phyloP scores from a whole-genome alignment of 2,113 vertebrate species.

The Podarcis raffonei region DNA sequence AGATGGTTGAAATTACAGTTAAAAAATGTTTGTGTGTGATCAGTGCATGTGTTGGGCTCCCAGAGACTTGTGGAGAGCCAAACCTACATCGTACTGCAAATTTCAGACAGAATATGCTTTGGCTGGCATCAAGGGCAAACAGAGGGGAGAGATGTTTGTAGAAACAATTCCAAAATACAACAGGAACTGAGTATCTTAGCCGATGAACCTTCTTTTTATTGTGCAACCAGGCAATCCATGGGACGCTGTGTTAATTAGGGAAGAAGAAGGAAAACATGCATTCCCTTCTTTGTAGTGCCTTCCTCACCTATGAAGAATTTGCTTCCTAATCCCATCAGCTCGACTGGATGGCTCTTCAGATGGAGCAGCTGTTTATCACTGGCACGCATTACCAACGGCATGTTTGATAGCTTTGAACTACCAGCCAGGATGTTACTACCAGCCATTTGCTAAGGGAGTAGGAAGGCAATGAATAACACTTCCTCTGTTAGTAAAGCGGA shows the following conservation, averaged over 20 bases:
- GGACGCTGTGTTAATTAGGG: background rate
- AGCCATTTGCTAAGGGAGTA: background rate
- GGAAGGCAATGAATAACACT: background rate
- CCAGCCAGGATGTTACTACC: background rate
- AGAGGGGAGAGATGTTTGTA: slow-evolving; percentile 6
- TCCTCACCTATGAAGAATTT: background rate
- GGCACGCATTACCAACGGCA: background rate
- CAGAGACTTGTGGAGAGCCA: background rate
- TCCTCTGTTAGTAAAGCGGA: background rate
- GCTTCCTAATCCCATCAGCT: background rate
- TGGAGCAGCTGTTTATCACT: background rate
- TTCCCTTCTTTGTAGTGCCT: background rate
- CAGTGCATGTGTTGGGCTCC: background rate
- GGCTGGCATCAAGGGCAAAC: slow-evolving; percentile 4
- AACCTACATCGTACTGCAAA: background rate
- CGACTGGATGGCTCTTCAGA: background rate
- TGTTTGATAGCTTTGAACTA: background rate
- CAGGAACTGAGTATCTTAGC: background rate
- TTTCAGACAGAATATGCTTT: slow-evolving; percentile 13
- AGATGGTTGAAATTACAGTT: slow-evolving; percentile 17
- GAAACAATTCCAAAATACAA: background rate
- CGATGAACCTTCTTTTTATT: background rate
- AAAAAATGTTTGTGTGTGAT: background rate
- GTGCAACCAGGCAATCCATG: background rate
- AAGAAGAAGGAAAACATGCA: background rate